Evolutionary conservation across 1,140 invertebrate genomes (phyloP).

Genomic region (Ruditapes philippinarum): DNA sequence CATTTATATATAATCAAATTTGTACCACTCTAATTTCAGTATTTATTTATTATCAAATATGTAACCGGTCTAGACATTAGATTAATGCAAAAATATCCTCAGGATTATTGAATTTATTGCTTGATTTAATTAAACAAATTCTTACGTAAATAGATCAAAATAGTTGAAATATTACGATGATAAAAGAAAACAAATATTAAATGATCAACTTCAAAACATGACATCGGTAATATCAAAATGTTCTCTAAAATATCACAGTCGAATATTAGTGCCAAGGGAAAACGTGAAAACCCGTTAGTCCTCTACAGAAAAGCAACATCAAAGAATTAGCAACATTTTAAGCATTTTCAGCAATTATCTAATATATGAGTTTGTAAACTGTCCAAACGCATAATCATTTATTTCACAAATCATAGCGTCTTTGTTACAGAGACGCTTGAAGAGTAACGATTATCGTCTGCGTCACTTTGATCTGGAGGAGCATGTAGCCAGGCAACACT

Average conservation of each 20-base stretch:
- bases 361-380: slow-evolving; percentile 33
- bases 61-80: too few species aligned
- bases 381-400: slow-evolving; percentile 37
- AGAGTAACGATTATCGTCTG: slow-evolving; percentile 26
- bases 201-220: neutral
- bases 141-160: too few species aligned
- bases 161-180: too few species aligned
- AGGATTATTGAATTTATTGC: too few species aligned
- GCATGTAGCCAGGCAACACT: slow-evolving; percentile 46
- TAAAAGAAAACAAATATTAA: neutral
- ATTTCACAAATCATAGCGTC: slow-evolving; percentile 29
- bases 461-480: slow-evolving; percentile 53
- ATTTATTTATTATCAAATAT: too few species aligned
- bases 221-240: neutral
- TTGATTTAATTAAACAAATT: too few species aligned
- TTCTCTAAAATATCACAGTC: neutral
- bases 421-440: slow-evolving; percentile 55
- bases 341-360: slow-evolving; percentile 29
- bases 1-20: too few species aligned
- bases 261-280: neutral
- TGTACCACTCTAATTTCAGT: too few species aligned
- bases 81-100: too few species aligned
- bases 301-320: neutral
- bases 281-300: slow-evolving; percentile 49
- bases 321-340: slow-evolving; percentile 30